phyloP scores from a whole-genome alignment of 2,797 vertebrate species.

The Dermochelys coriacea region DNA sequence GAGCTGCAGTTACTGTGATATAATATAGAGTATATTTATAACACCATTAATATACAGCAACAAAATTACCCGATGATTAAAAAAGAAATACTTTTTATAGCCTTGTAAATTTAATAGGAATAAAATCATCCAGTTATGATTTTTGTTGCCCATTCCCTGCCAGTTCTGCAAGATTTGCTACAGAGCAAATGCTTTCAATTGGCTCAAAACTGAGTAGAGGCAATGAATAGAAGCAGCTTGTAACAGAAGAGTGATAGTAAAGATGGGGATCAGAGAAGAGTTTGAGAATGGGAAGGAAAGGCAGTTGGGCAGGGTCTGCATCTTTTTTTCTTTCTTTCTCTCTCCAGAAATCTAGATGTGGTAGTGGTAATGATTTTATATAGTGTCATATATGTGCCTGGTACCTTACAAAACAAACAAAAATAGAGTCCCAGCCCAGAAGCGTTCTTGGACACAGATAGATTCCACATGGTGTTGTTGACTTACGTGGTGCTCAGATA shows the following conservation, averaged over 20 bases:
- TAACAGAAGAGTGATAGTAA: not conserved
- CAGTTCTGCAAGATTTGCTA: not conserved
- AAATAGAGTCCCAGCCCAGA: not conserved
- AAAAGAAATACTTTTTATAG: not conserved
- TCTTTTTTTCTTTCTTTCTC: not conserved
- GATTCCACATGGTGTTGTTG: not conserved
- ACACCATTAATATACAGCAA: not conserved
- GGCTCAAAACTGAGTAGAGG: not conserved
- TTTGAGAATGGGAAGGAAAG: not conserved
- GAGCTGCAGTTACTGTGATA: not conserved
- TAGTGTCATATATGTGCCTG: not conserved
- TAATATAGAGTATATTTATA: not conserved
- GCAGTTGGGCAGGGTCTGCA: not conserved
- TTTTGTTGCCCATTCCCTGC: not conserved
- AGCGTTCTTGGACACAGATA: not conserved
- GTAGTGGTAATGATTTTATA: not conserved
- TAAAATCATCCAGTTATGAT: not conserved
- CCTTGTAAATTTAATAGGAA: not conserved
- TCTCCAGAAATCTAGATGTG: not conserved
- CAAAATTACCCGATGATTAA: not conserved
- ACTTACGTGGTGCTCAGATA: not conserved
- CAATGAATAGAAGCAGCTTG: not conserved
- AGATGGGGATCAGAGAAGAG: not conserved
- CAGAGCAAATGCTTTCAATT: not conserved
- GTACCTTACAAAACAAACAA: not conserved